Percentiles rank a stretch among this genome's conserved stretches.
Conservation (phyloP, 2,888 invertebrate species). For the Mellilla xanthometata region DNA sequence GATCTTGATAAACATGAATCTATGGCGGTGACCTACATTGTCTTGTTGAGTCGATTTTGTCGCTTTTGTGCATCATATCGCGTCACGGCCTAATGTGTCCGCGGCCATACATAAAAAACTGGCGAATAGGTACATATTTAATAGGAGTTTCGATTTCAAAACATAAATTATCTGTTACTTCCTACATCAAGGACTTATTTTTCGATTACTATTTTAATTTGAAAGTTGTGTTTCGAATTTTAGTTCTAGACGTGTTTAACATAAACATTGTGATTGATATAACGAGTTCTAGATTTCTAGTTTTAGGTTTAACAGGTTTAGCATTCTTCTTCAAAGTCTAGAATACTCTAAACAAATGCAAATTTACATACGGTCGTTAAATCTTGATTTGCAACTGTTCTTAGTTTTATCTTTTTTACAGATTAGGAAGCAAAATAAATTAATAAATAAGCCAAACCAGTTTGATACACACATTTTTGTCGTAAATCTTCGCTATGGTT, state of each 20-base stretch:
- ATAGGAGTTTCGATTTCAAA: slow-evolving; percentile 14
- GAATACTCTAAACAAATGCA: slow-evolving; percentile 1
- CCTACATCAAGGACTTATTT: slow-evolving; percentile 8
- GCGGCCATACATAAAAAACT: not conserved
- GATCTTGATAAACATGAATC: too few species aligned
- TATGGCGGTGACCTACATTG: too few species aligned
- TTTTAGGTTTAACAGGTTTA: slow-evolving; percentile 1
- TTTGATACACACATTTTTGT: slow-evolving; percentile 1
- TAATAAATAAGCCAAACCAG: not conserved
- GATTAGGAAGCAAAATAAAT: slow-evolving; percentile 6
- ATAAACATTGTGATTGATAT: too few species aligned
- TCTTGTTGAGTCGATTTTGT: too few species aligned
- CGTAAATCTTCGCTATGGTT: not conserved
- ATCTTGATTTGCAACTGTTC: not conserved
- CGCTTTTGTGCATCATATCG: too few species aligned
- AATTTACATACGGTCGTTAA: not conserved
- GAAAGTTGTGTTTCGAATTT: too few species aligned
- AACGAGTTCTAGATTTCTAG: not conserved
- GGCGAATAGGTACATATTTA: too few species aligned
- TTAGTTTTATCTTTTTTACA: not conserved
- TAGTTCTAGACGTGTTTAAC: too few species aligned
- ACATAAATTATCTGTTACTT: not conserved
- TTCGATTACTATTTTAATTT: not conserved
- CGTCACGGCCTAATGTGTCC: too few species aligned
- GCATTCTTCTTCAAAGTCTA: not conserved